These are phyloP conservation scores for Notarius quadriscutis DNA, from an alignment of 2,113 vertebrate species.

Conservation along the genomic window DNA sequence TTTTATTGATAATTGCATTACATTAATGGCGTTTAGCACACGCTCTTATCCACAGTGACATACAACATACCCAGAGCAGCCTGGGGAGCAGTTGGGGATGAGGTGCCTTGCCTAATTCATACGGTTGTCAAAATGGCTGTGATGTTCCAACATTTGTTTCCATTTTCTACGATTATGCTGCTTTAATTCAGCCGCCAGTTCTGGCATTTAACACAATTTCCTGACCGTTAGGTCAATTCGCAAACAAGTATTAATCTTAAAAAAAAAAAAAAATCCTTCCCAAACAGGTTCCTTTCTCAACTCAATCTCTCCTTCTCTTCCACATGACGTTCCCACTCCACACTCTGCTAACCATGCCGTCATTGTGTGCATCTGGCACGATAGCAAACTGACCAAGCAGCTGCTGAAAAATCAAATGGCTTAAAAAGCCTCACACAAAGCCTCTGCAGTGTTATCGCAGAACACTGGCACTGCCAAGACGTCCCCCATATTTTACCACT, in stretches of 20 bases:
- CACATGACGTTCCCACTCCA: neutral
- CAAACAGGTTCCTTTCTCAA: neutral
- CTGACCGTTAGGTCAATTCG: neutral
- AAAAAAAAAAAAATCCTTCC: neutral
- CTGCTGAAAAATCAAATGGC: constrained; percentile 10
- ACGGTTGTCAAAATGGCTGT: no score
- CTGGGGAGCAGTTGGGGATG: no score
- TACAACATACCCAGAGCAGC: no score
- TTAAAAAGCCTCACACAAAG: constrained; percentile 16
- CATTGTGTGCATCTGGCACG: neutral
- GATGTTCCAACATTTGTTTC: neutral
- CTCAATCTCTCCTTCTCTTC: neutral
- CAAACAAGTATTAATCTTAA: neutral
- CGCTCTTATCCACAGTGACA: no score
- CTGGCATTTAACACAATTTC: neutral
- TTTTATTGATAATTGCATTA: neutral
- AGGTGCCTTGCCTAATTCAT: neutral
- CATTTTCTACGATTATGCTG: neutral
- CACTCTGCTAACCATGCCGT: neutral
- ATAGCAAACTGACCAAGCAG: constrained; percentile 17
- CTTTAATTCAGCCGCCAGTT: neutral
- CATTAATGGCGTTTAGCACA: no score
- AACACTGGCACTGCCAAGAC: constrained; percentile 30
- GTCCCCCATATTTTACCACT: constrained; percentile 19
- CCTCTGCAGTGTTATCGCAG: constrained; percentile 23